These are phyloP conservation scores for Lasioglossum zephyrum DNA, from an alignment of 2,888 invertebrate species.

Conservation along the genomic window DNA sequence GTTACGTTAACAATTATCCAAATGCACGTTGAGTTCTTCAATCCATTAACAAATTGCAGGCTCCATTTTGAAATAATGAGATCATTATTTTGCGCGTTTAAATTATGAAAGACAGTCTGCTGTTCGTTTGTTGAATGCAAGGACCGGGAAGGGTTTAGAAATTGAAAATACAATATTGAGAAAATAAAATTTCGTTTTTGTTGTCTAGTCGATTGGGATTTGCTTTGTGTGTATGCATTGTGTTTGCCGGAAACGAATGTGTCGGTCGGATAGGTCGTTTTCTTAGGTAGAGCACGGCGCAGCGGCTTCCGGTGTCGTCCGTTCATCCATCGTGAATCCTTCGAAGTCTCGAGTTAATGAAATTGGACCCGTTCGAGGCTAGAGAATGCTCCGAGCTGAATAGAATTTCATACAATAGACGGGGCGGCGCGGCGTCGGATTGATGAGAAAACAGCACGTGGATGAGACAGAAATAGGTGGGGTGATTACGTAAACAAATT, in stretches of 20 bases:
- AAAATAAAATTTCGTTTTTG: not conserved
- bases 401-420: constrained; percentile 32
- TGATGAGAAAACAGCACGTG: constrained; percentile 26
- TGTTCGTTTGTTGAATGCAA: too few species aligned
- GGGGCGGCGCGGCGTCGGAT: not conserved
- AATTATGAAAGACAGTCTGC: not conserved
- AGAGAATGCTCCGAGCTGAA: constrained; percentile 19
- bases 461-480: constrained; percentile 49
- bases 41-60: not conserved
- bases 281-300: constrained; percentile 15
- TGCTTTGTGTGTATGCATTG: not conserved
- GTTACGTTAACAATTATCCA: not conserved
- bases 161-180: not conserved
- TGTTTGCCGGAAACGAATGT: constrained; percentile 1
- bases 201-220: not conserved
- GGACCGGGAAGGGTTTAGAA: too few species aligned
- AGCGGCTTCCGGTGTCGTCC: constrained; percentile 31
- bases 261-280: constrained; percentile 15
- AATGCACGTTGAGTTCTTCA: not conserved
- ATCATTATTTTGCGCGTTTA: not conserved
- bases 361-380: constrained; percentile 50
- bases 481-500: constrained; percentile 75
- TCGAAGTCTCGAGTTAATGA: constrained; percentile 53
- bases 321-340: constrained; percentile 27
- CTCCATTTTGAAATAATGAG: not conserved